A percentile compares a stretch with the other conserved stretches of the same genome.
phyloP scores from a whole-genome alignment of 2,888 invertebrate species.

The Hecatera dysodea region DNA sequence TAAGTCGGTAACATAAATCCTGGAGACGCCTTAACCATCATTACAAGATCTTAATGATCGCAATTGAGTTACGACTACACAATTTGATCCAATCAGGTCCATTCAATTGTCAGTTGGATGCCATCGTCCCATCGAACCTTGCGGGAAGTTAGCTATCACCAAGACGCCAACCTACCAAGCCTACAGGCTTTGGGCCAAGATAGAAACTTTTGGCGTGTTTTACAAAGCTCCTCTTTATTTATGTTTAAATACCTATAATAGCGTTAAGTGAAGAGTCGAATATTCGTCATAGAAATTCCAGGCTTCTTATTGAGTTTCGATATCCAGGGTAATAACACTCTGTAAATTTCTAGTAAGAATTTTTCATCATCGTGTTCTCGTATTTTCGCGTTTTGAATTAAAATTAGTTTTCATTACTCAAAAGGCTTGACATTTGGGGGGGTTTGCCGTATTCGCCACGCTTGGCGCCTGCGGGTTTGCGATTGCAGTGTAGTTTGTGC shows the following conservation, averaged over 20 bases:
- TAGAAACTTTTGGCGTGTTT: background rate
- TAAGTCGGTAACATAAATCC: constrained; percentile 5
- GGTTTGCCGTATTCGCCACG: too few species aligned
- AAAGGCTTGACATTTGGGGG: too few species aligned
- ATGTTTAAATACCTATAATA: background rate
- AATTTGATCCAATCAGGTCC: constrained; percentile 51
- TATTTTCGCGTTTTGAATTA: background rate
- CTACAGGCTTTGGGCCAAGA: constrained; percentile 9
- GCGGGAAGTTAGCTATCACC: constrained; percentile 52
- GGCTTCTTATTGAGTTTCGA: background rate
- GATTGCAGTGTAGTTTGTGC: too few species aligned
- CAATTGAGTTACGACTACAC: constrained; percentile 44
- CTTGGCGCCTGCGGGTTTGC: too few species aligned
- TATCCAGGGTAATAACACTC: background rate
- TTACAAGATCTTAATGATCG: constrained; percentile 39
- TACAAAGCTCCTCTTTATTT: too few species aligned
- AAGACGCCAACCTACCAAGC: background rate
- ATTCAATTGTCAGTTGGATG: constrained; percentile 53
- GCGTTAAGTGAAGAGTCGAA: background rate
- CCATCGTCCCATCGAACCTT: constrained; percentile 25
- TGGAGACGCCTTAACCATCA: background rate
- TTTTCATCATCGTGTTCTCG: too few species aligned
- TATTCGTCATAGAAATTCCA: background rate
- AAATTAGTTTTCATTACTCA: too few species aligned
- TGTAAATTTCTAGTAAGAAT: background rate